Evolutionary conservation across 2,888 invertebrate genomes (phyloP).

Genomic region (Metopia argyrocephala): DNA sequence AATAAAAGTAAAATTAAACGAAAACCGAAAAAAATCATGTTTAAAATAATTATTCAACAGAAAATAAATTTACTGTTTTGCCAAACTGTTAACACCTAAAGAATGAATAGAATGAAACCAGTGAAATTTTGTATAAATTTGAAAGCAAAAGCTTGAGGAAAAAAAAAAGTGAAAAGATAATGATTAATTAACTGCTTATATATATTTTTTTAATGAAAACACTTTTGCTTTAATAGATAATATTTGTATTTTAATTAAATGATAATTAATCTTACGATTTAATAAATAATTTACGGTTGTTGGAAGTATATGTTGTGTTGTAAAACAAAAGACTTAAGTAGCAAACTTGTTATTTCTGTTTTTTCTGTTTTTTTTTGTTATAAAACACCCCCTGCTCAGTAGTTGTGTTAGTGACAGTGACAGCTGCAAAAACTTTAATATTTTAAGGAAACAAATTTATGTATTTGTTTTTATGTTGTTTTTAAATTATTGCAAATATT

Average conservation of each 20-base stretch:
- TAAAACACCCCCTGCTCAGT: constrained; percentile 26
- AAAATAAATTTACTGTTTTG: constrained; percentile 14
- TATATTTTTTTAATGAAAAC: background rate
- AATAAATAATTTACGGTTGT: background rate
- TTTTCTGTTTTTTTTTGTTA: background rate
- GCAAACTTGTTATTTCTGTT: constrained; percentile 54
- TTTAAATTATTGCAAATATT: constrained; percentile 52
- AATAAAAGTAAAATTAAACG: background rate
- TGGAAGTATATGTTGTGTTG: background rate
- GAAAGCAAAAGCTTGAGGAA: background rate
- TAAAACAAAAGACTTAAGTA: constrained; percentile 59
- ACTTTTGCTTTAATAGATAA: background rate
- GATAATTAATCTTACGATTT: constrained; percentile 39
- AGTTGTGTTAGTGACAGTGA: background rate
- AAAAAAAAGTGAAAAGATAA: constrained; percentile 23
- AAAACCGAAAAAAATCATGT: background rate
- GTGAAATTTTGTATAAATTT: constrained; percentile 26
- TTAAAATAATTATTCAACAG: background rate
- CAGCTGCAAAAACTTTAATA: background rate
- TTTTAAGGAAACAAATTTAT: constrained; percentile 12
- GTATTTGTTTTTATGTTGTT: constrained; percentile 30
- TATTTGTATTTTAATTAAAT: constrained; percentile 49
- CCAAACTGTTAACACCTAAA: constrained; percentile 31
- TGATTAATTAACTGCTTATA: constrained; percentile 22
- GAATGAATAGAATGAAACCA: constrained; percentile 27